A percentile compares a stretch with the other conserved stretches of the same genome.
These are phyloP conservation scores for Drosophila cardini DNA, from an alignment of 1,140 invertebrate species.

Conservation along the genomic window DNA sequence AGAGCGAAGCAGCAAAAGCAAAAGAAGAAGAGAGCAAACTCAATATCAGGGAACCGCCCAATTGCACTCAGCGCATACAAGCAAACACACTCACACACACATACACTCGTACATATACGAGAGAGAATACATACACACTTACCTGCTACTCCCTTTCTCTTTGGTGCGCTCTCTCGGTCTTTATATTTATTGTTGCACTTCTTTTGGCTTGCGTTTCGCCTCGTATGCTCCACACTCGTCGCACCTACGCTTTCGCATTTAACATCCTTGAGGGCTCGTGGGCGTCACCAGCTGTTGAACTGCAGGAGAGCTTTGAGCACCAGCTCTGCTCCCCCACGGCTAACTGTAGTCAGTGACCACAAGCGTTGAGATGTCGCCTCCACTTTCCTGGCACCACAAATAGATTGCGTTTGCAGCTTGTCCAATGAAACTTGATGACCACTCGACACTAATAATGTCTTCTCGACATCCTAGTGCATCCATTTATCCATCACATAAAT, in stretches of 20 bases:
- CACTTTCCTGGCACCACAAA: background rate
- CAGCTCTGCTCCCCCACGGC: background rate
- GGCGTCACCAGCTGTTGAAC: slow-evolving; percentile 45
- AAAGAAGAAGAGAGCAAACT: slow-evolving; percentile 2
- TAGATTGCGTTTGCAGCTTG: background rate
- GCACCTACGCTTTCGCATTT: slow-evolving; percentile 36
- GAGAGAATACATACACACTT: background rate
- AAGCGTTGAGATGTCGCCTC: background rate
- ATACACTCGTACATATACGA: background rate
- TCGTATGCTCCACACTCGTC: background rate
- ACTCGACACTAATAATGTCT: slow-evolving; percentile 68
- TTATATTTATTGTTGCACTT: slow-evolving; percentile 4
- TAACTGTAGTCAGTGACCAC: slow-evolving; percentile 9
- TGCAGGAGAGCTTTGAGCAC: slow-evolving; percentile 1
- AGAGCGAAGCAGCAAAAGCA: background rate
- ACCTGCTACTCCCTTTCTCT: background rate
- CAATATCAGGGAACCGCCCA: slow-evolving; percentile 19
- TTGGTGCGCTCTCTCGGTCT: background rate
- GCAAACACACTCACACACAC: background rate
- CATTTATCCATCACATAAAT: slow-evolving; percentile 2
- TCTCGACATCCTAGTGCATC: slow-evolving; percentile 18
- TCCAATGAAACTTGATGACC: slow-evolving; percentile 46
- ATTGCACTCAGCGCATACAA: slow-evolving; percentile 19
- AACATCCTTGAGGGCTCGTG: slow-evolving; percentile 18
- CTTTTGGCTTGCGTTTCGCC: background rate